Conservation (phyloP, 2,888 invertebrate species). For the Campoplex nolae region DNA sequence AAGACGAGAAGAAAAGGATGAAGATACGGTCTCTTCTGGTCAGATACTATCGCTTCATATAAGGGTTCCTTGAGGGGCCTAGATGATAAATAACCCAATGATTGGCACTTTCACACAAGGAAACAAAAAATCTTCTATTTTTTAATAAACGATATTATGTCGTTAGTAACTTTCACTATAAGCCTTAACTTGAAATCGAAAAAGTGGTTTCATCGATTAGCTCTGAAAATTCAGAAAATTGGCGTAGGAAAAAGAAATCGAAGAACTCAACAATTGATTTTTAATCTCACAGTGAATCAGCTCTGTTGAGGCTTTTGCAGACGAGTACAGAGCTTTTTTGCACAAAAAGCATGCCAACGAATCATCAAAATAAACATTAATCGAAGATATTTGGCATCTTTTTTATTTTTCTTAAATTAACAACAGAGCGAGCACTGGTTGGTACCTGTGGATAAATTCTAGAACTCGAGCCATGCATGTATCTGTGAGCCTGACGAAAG, state of each 20-base stretch:
- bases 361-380: background rate
- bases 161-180: background rate
- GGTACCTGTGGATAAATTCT: background rate
- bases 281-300: background rate
- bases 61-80: slow-evolving; percentile 23
- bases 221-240: background rate
- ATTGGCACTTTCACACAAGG: slow-evolving; percentile 20
- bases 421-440: background rate
- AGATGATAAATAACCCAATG: slow-evolving; percentile 15
- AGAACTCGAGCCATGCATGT: background rate
- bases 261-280: background rate
- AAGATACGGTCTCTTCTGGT: slow-evolving; percentile 47
- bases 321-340: background rate
- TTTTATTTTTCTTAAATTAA: background rate
- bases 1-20: slow-evolving; percentile 65
- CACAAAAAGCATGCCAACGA: background rate
- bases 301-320: background rate
- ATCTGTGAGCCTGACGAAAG: background rate
- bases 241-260: background rate
- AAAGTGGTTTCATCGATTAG: too few relatives aligned
- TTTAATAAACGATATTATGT: background rate
- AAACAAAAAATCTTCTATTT: background rate
- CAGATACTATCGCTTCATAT: slow-evolving; percentile 33
- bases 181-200: too few relatives aligned
- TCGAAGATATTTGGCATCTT: background rate